Base-by-base conservation (phyloP, 2,797 vertebrate genomes). In the Oreochromis grahami region DNA sequence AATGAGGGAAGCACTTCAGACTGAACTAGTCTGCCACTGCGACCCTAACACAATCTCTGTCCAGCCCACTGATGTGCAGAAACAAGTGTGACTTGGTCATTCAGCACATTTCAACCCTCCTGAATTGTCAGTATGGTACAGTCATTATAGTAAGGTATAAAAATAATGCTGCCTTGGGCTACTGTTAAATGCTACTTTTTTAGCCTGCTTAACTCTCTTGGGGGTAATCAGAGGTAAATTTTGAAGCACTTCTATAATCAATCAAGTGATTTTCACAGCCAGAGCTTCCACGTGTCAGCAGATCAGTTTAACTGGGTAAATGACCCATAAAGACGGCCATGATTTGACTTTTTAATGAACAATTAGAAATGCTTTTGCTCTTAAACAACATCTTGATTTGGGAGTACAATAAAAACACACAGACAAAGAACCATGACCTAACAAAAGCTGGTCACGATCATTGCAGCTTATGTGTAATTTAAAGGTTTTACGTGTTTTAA, bases 311-410 rank as follows among this genome's bases (percentile, higher is more conserved):
- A 88, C 63, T 65, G 70, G 82, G 76, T 90, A 88, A 91, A 92
- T 91, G 86, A 90, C 89, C 91, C 89, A 79, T 84, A 87, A 87
- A 92, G 29, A 50, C 77, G 48, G 78, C 84, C 84, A 36, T 84
- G 72, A 89, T 93, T 91, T 87, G 79, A 88, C 80, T 92, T 84
- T 77, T 8, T 92, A 90, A 91, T 93, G 68, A 89, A 86, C 90
- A 89, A 81, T 90, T 90, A 88, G n/a, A 26, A 72, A 83, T 70
- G 83, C 12, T 74, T 88, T 84, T 77, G 77, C 79, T 74, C 48
- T 86, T 86, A 85, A 90, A 85, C 76, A 79, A 78, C 76, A 68
- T 86, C 70, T 83, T 77, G 6, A 82, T 87, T 84, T 80, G 34
- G 60, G 79, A 78, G 17, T 63, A 41, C n/a, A 77, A 72, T 14